A percentile compares a stretch with the other conserved stretches of the same genome.
Evolutionary conservation across 2,113 vertebrate species (phyloP).

Genomic region (Camelus dromedarius): DNA sequence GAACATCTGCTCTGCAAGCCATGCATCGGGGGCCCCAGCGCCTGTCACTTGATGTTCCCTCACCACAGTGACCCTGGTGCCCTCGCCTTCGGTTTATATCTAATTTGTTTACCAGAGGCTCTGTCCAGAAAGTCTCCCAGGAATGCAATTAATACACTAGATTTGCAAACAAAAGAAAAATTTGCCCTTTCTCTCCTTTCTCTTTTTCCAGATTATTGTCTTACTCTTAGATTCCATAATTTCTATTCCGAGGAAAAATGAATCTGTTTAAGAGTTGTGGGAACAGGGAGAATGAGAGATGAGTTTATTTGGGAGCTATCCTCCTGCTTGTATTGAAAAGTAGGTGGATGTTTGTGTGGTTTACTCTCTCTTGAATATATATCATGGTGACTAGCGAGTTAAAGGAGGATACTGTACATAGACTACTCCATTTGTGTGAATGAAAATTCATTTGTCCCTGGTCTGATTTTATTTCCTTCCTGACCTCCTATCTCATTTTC

Average conservation of each 20-base stretch:
- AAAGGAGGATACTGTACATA: neutral
- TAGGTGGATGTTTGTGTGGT: neutral
- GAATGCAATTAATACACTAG: slow-evolving; percentile 89
- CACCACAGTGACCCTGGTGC: slow-evolving; percentile 93
- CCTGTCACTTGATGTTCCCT: slow-evolving; percentile 95
- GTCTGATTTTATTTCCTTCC: slow-evolving; percentile 16
- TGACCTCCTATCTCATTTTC: neutral
- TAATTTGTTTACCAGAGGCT: slow-evolving; percentile 95
- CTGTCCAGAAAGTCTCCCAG: slow-evolving; percentile 89
- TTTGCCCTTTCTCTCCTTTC: slow-evolving; percentile 72
- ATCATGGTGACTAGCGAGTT: neutral
- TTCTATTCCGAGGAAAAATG: slow-evolving; percentile 87
- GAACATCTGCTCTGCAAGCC: slow-evolving; percentile 97
- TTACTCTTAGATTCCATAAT: slow-evolving; percentile 86
- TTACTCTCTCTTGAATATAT: slow-evolving; percentile 60
- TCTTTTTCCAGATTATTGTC: slow-evolving; percentile 85
- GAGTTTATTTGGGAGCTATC: slow-evolving; percentile 77
- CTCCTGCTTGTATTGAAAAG: slow-evolving; percentile 78
- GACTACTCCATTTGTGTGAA: neutral
- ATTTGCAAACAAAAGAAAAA: slow-evolving; percentile 90
- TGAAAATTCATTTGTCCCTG: neutral
- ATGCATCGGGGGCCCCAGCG: slow-evolving; percentile 93
- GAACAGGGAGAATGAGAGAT: slow-evolving; percentile 68
- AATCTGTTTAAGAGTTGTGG: slow-evolving; percentile 80
- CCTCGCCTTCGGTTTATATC: slow-evolving; percentile 93